Evolutionary conservation across 2,888 invertebrate species (phyloP), one percentile per base, ranked within the genome.

Genomic region (Dryomyza anilis): DNA sequence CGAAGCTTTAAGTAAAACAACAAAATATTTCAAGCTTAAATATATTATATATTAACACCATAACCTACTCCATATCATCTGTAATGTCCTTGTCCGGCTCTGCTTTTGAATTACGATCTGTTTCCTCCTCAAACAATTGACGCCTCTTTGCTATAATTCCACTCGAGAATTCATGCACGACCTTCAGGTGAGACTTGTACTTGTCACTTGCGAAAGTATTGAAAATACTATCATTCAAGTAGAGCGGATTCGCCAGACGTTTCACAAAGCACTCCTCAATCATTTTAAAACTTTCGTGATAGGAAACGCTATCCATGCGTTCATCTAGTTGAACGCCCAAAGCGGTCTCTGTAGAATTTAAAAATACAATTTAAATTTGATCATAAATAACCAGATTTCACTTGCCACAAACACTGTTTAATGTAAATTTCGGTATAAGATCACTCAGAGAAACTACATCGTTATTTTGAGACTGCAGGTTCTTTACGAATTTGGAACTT

Each of bases 81-180:
- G 68, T 68, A 0, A n/a, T n/a, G n/a, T n/a, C n/a, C n/a, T n/a
- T n/a, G n/a, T n/a, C n/a, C n/a, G n/a, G n/a, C n/a, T n/a, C n/a
- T n/a, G n/a, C n/a, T n/a, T n/a, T n/a, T n/a, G n/a, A n/a, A n/a
- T n/a, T n/a, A n/a, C n/a, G n/a, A n/a, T n/a, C n/a, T n/a, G n/a
- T n/a, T n/a, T n/a, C n/a, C n/a, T n/a, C n/a, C n/a, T n/a, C n/a
- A 2, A 80, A 67, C 0, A 74, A 55, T 2, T 63, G 25, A 0
- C 80, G 70, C 4, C 78, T 71, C 25, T 78, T 79, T 39, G 78
- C 73, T 8, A 79, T 79, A 2, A 79, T 79, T 46, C 73, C 76
- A 33, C 78, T 79, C 0, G 79, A 80, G 50, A 79, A 80, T 2
- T 65, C 64, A 55, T 79, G 80, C 1, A 79, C 69, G 1, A 71